These are phyloP conservation scores for Onychomys arenicola DNA, from an alignment of 2,797 vertebrate genomes.

Conservation along the genomic window DNA sequence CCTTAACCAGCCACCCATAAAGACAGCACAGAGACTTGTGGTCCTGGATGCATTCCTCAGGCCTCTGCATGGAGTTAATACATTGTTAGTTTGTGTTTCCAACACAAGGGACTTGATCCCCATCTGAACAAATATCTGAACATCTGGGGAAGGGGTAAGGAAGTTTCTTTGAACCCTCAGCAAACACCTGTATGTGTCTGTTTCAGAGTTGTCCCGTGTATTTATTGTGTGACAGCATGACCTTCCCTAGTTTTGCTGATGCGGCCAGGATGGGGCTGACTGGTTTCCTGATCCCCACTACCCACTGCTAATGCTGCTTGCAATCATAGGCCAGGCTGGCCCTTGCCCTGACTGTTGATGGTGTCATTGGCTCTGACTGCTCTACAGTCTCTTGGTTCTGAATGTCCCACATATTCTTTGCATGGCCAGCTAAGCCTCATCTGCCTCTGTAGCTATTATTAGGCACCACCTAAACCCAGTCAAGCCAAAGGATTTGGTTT, in stretches of 20 bases:
- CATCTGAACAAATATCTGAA: background rate
- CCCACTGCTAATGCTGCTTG: accelerated
- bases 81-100: background rate
- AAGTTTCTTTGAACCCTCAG: background rate
- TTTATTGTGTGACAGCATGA: background rate
- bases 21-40: background rate
- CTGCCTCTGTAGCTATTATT: slow-evolving; percentile 34
- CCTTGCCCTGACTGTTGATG: background rate
- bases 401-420: background rate
- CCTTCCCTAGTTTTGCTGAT: background rate
- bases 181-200: background rate
- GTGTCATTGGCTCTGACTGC: background rate
- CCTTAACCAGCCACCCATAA: background rate
- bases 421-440: background rate
- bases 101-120: background rate
- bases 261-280: accelerated
- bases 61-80: background rate
- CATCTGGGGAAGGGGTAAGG: background rate
- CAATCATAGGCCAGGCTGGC: background rate
- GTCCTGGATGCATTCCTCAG: background rate
- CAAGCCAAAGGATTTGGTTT: background rate
- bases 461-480: slow-evolving; percentile 24
- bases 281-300: background rate
- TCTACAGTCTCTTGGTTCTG: background rate
- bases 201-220: no score